Percentiles rank a stretch among this genome's conserved stretches.
phyloP scores from a whole-genome alignment of 1,140 invertebrate species.

The Drosophila erecta region DNA sequence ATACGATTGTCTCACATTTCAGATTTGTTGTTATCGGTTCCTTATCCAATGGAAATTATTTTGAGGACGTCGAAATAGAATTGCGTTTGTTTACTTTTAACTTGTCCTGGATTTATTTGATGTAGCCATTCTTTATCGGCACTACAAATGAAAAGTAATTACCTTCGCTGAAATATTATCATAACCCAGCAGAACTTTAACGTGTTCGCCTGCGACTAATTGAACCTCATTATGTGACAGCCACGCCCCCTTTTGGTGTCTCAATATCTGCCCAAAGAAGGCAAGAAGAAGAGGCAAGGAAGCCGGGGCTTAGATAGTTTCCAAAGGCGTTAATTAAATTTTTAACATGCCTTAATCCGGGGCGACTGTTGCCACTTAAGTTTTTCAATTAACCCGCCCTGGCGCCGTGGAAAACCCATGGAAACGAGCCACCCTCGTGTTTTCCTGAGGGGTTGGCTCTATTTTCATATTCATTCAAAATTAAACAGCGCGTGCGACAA shows the following conservation, averaged over 20 bases:
- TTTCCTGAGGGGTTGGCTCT: conserved; percentile 22
- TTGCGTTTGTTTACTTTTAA: too few relatives aligned
- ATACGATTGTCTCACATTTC: neutral
- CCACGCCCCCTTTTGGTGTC: conserved; percentile 32
- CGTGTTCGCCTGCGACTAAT: conserved; percentile 8
- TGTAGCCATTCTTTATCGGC: too few relatives aligned
- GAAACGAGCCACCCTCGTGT: conserved; percentile 22
- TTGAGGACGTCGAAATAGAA: too few relatives aligned
- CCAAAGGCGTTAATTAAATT: conserved; percentile 78
- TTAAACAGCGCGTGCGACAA: conserved; percentile 82
- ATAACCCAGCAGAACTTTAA: neutral
- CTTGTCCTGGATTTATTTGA: too few relatives aligned
- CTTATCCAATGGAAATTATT: too few relatives aligned
- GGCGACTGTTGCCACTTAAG: conserved; percentile 81
- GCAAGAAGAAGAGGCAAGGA: neutral
- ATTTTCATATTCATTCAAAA: conserved; percentile 80
- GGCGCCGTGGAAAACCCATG: conserved; percentile 2
- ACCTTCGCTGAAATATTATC: neutral
- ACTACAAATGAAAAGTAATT: too few relatives aligned
- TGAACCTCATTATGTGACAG: conserved; percentile 15
- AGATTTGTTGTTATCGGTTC: neutral
- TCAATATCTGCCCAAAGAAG: neutral
- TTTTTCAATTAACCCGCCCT: conserved; percentile 76
- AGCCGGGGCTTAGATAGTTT: conserved; percentile 53
- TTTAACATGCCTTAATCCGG: conserved; percentile 76